A percentile compares a stretch with the other conserved stretches of the same genome.
Conservation (phyloP, 2,888 invertebrate genomes). For the Pachymerium ferrugineum region DNA sequence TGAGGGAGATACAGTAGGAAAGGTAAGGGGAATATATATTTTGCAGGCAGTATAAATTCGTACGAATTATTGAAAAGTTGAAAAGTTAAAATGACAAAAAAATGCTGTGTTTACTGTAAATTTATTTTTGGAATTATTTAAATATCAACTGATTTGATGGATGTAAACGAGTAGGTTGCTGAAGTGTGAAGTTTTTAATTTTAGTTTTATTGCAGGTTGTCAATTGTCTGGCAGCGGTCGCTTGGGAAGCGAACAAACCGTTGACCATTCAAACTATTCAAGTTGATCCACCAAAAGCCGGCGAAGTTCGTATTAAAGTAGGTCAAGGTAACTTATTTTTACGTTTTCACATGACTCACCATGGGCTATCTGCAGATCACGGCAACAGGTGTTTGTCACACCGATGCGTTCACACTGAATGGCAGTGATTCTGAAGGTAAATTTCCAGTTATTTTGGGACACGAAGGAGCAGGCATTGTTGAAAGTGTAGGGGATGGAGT, state of each 20-base stretch:
- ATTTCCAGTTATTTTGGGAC: constrained; percentile 89
- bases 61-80: neutral
- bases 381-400: constrained; percentile 83
- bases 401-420: constrained; percentile 79
- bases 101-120: too few relatives aligned
- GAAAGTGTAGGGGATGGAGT: constrained; percentile 93
- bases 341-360: neutral
- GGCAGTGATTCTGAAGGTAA: constrained; percentile 86
- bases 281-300: constrained; percentile 34
- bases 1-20: neutral
- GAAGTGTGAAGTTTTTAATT: neutral
- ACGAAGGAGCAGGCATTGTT: constrained; percentile 95
- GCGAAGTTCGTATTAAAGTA: constrained; percentile 36
- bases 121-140: too few relatives aligned
- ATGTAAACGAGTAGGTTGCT: too few relatives aligned
- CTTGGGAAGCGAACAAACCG: constrained; percentile 89
- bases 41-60: too few relatives aligned
- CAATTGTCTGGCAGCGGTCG: constrained; percentile 89
- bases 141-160: too few relatives aligned
- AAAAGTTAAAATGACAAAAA: too few relatives aligned
- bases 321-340: neutral
- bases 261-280: constrained; percentile 76
- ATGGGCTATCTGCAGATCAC: constrained; percentile 56
- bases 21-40: too few relatives aligned
- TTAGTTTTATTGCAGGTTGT: constrained; percentile 58